phyloP scores from a whole-genome alignment of 2,797 vertebrate species.

The Gobionotothen gibberifrons region DNA sequence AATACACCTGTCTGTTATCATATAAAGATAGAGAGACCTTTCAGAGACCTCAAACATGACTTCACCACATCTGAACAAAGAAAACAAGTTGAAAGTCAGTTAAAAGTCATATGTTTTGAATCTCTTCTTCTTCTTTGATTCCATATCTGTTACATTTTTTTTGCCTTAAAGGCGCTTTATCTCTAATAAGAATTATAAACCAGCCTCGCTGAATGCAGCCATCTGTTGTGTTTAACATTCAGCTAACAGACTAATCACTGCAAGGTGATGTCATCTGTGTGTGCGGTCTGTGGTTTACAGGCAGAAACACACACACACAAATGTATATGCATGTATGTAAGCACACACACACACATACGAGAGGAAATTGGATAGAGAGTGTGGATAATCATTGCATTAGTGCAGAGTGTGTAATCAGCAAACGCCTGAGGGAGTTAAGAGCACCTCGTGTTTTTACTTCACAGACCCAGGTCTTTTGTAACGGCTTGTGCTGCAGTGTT shows the following conservation, averaged over 20 bases:
- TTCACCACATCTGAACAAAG: constrained; percentile 39
- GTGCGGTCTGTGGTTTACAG: constrained; percentile 57
- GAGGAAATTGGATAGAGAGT: constrained; percentile 71
- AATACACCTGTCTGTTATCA: constrained; percentile 60
- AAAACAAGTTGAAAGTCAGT: background rate
- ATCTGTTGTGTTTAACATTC: constrained; percentile 47
- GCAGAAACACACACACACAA: constrained; percentile 19
- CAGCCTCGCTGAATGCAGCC: constrained; percentile 25
- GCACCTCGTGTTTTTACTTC: constrained; percentile 66
- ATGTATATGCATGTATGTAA: background rate
- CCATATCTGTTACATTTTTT: constrained; percentile 1
- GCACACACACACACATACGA: background rate
- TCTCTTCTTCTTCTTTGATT: constrained; percentile 5
- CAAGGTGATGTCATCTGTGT: constrained; percentile 73
- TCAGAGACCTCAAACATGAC: constrained; percentile 23
- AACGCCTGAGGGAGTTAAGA: constrained; percentile 58
- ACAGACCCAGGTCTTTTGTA: constrained; percentile 30
- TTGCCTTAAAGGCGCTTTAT: constrained; percentile 3
- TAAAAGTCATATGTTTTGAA: background rate
- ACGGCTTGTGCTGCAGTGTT: constrained; percentile 43
- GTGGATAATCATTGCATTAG: constrained; percentile 72
- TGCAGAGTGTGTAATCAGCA: constrained; percentile 68
- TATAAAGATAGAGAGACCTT: background rate
- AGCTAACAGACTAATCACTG: constrained; percentile 63
- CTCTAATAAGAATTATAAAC: constrained; percentile 18